phyloP scores from a whole-genome alignment of 2,888 invertebrate species.

The Amphimallon solstitiale region DNA sequence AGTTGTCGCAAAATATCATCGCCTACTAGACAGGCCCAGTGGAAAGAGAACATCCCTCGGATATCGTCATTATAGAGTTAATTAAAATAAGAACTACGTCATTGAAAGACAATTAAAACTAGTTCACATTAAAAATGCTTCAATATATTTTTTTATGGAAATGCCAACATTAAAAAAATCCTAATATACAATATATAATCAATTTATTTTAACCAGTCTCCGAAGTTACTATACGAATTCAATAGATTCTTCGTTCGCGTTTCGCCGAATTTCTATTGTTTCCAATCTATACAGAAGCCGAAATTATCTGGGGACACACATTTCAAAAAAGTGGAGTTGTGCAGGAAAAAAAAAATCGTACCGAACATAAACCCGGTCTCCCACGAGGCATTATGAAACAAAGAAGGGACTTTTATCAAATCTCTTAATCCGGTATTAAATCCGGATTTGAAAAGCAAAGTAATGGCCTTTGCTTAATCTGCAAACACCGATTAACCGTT shows the following conservation, averaged over 20 bases:
- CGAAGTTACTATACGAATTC: no score
- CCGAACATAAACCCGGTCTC: constrained; percentile 16
- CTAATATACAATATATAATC: no score
- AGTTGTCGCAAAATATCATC: no score
- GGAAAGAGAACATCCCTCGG: no score
- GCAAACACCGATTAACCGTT: constrained; percentile 53
- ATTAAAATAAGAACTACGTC: no score
- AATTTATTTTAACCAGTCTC: neutral
- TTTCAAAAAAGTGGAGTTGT: constrained; percentile 7
- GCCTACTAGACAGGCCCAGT: no score
- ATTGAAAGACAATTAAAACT: no score
- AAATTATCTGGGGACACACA: constrained; percentile 15
- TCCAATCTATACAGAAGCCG: neutral
- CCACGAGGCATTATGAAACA: constrained; percentile 44
- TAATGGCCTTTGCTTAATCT: constrained; percentile 52
- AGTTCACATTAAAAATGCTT: no score
- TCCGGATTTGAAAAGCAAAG: constrained; percentile 50
- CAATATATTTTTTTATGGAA: no score
- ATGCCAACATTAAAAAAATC: no score
- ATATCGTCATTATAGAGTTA: no score
- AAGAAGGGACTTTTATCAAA: constrained; percentile 48
- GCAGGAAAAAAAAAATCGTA: constrained; percentile 12
- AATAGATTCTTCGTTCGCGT: neutral
- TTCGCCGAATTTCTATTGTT: neutral
- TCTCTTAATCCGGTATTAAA: constrained; percentile 53